phyloP scores from a whole-genome alignment of 2,888 invertebrate genomes.

The Leptodirus hochenwartii region DNA sequence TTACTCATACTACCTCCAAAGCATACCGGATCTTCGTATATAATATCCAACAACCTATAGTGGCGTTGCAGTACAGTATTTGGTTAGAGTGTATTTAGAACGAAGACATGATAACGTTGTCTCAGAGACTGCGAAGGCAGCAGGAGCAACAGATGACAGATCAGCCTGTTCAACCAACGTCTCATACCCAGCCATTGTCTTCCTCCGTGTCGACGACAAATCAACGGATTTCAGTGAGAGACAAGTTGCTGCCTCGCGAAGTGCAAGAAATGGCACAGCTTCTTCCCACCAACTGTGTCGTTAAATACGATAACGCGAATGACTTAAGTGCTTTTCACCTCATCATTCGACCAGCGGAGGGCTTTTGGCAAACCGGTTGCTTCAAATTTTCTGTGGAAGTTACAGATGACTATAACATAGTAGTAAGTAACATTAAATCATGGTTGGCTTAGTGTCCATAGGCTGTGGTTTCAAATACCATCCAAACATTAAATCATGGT shows the following conservation, averaged over 20 bases:
- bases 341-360: slow-evolving; percentile 66
- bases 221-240: slow-evolving; percentile 55
- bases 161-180: no score
- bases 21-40: no score
- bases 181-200: no score
- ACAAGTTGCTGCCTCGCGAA: slow-evolving; percentile 65
- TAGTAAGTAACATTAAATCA: slow-evolving; percentile 40
- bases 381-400: slow-evolving; percentile 76
- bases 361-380: slow-evolving; percentile 70
- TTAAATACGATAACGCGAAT: slow-evolving; percentile 68
- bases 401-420: slow-evolving; percentile 92
- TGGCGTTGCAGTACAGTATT: no score
- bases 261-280: slow-evolving; percentile 75
- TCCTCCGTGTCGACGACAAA: no score
- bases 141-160: no score
- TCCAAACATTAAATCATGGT: no score
- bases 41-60: no score
- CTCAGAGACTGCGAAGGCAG: slow-evolving; percentile 52
- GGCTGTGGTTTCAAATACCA: neutral
- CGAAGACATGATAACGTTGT: slow-evolving; percentile 57
- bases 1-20: no score
- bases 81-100: no score
- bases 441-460: neutral
- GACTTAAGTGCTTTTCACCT: slow-evolving; percentile 63
- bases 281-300: slow-evolving; percentile 60